Conservation (phyloP, 2,888 invertebrate species). For the Notocelia uddmanniana region DNA sequence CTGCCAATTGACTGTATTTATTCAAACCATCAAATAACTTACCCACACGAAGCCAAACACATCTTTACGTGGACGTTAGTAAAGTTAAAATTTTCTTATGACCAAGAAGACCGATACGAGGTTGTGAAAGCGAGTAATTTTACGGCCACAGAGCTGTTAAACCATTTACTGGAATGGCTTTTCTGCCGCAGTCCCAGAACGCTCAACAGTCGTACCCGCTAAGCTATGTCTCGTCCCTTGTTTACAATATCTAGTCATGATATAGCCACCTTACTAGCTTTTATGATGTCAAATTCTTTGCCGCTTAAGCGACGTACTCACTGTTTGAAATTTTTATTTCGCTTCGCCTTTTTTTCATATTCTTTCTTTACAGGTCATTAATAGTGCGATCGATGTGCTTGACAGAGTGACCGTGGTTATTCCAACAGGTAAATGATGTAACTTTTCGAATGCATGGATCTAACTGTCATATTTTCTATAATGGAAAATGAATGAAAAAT, state of each 20-base stretch:
- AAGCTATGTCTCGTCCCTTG: constrained; percentile 40
- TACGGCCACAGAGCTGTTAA: constrained; percentile 40
- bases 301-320: constrained; percentile 1
- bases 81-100: background rate
- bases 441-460: no score
- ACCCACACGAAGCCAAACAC: background rate
- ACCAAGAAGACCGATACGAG: background rate
- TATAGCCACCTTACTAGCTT: constrained; percentile 28
- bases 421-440: no score
- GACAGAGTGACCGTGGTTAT: no score
- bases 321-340: background rate
- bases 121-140: constrained; percentile 2
- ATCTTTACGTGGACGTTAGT: background rate
- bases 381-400: no score
- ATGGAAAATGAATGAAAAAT: no score
- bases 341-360: background rate
- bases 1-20: background rate
- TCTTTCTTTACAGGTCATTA: no score
- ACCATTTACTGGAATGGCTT: constrained; percentile 31
- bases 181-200: constrained; percentile 33
- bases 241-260: constrained; percentile 35
- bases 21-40: background rate
- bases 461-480: no score
- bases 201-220: constrained; percentile 33
- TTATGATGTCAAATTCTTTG: constrained; percentile 25